Evolutionary conservation across 1,140 invertebrate genomes (phyloP), one percentile per base, ranked within the genome.

Genomic region (Sinella curviseta): DNA sequence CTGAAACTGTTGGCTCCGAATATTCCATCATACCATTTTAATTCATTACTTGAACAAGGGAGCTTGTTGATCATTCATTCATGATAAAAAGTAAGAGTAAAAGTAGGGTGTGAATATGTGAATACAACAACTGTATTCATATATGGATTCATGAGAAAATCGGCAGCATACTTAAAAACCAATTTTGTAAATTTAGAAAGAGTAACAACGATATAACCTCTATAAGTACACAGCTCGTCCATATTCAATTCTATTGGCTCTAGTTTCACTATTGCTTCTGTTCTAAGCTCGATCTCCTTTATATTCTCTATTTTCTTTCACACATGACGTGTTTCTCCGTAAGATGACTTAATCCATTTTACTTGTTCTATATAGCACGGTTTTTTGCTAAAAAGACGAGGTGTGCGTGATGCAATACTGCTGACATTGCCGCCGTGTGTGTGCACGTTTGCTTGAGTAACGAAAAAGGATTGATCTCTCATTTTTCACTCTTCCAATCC

Each of bases 41-140:
- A 48, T 48, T 48, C 39, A 48, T 48, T 48, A 8, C 17, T 48
- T 48, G 39, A 48, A n/a, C n/a, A n/a, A n/a, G n/a, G n/a, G n/a
- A n/a, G n/a, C n/a, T n/a, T 48, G 12, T 24, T 70, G 65, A 70
- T 70, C 65, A 70, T 33, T 70, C 65, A 70, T 70, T 70, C 65
- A 70, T 70, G 65, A 70, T 33, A 30, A 70, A 30, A 70, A 65
- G 24, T 60, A 24, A 17, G 55, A 60, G 24, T 3, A 26, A n/a
- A 26, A 60, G 55, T 60, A n/a, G 55, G 55, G 55, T 60, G 39
- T 48, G 39, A 48, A 48, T 48, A 48, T 8, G 17, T 48, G 39
- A 4, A 48, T 48, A 48, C 39, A 48, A 8, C n/a, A 48, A n/a
- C 24, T 65, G 16, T n/a, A 65, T 65, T 48, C 8, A 65, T n/a